phyloP scores from a whole-genome alignment of 2,113 vertebrate species.

The Myodes glareolus region DNA sequence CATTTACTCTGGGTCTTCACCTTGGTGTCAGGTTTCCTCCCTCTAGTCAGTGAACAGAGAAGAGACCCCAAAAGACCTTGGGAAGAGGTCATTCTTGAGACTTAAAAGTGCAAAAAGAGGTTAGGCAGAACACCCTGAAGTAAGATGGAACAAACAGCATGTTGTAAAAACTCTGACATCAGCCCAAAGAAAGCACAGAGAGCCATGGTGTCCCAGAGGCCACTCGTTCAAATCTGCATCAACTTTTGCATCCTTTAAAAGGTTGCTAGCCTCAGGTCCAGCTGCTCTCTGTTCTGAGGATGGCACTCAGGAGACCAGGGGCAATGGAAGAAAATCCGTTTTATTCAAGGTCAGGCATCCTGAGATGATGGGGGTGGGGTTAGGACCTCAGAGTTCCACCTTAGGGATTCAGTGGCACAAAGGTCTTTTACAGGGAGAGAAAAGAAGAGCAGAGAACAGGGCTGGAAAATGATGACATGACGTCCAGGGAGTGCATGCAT shows the following conservation, averaged over 20 bases:
- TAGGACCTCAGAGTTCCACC: neutral
- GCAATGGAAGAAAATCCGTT: neutral
- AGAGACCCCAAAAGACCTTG: neutral
- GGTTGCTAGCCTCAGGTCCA: neutral
- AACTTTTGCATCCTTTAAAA: constrained; percentile 13
- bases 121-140: constrained; percentile 11
- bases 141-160: neutral
- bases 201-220: neutral
- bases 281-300: neutral
- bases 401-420: neutral
- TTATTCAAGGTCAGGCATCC: neutral
- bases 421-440: neutral
- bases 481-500: neutral
- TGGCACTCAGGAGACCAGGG: neutral
- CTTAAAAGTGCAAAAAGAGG: neutral
- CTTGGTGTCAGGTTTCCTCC: neutral
- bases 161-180: neutral
- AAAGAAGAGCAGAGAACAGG: neutral
- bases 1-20: constrained; percentile 46
- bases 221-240: constrained; percentile 23
- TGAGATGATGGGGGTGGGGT: neutral
- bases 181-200: constrained; percentile 14
- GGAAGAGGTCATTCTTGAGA: neutral
- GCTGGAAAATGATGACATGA: neutral
- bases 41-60: neutral